Base-by-base conservation (phyloP, 37 sponge, comb jelly and placozoan genomes). In the Corticium candelabrum region DNA sequence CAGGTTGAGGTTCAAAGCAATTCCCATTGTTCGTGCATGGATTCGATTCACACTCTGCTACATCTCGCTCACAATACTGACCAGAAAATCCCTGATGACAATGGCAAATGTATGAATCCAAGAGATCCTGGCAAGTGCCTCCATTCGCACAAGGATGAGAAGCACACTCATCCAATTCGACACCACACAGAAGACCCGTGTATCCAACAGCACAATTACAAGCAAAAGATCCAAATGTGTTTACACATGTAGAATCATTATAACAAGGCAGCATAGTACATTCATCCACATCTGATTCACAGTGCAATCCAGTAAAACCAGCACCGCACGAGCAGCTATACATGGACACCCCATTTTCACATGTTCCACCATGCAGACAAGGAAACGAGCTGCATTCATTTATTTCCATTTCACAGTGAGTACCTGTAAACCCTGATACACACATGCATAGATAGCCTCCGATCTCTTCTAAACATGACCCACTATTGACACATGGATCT, bases 241-340 rank as follows among this genome's bases (percentile, higher is more conserved):
- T 21, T 11, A 11, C 15, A 50, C 62, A 50, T 21, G 62, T 50
- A 50, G 15, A 11, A 21, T 50, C 21, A 50, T 50, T 50, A 21
- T 21, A 21, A 72, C 74, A 72, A 15, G 74, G 74, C 15, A 21
- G 15, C 15, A 32, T 27, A 27, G 74, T 27, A 40, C 82, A 81
- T 40, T 81, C 82, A 38, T 81, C 41, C 15, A 81, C 35, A 62
- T 81, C 21, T 21, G 62, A 11, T 21, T 50, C 62, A 21, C 62
- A 50, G 62, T 50, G 21, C 21, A 11, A 21, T 27, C 62, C 62
- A 11, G 62, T 50, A 21, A 50, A 50, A 50, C 62, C 62, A 21
- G 21, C 21, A 11, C 15, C 62, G 62, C 62, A 50, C 11, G 15
- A 27, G 62, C 62, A 50, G n/a, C n/a, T n/a, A n/a, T n/a, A n/a